phyloP scores from a whole-genome alignment of 1,140 invertebrate genomes.

The Lanistes nyassanus region DNA sequence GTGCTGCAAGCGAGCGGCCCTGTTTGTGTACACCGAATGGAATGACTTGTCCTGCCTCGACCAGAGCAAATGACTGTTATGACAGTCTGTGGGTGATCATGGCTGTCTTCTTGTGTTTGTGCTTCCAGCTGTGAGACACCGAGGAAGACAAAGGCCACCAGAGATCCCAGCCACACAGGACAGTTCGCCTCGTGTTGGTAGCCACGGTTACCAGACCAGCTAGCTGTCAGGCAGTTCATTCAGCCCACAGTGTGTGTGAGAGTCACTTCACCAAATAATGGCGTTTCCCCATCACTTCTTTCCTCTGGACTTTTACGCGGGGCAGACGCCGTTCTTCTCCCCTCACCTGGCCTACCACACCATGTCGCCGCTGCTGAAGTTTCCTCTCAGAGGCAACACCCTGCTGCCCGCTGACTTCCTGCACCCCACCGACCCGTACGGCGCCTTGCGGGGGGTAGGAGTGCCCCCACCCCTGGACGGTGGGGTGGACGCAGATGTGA shows the following conservation, averaged over 20 bases:
- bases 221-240: not conserved
- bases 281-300: not conserved
- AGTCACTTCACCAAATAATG: not conserved
- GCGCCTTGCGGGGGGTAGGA: slow-evolving; percentile 71
- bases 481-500: slow-evolving; percentile 84
- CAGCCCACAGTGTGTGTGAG: not conserved
- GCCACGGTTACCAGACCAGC: not conserved
- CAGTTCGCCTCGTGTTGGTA: not conserved
- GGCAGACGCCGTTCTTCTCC: not conserved
- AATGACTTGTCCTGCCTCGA: too few species aligned
- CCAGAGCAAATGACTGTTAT: too few species aligned
- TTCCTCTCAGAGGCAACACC: slow-evolving; percentile 68
- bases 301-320: not conserved
- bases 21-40: too few species aligned
- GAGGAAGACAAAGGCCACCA: too few species aligned
- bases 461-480: slow-evolving; percentile 82
- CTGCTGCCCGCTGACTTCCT: slow-evolving; percentile 69
- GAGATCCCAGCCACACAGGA: not conserved
- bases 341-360: slow-evolving; percentile 77
- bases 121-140: too few species aligned
- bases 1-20: too few species aligned
- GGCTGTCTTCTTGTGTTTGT: too few species aligned
- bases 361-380: slow-evolving; percentile 90
- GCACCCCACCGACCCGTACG: slow-evolving; percentile 58
- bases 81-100: too few species aligned